These are phyloP conservation scores for Chirona hameri DNA, from an alignment of 2,888 invertebrate species.

Conservation along the genomic window DNA sequence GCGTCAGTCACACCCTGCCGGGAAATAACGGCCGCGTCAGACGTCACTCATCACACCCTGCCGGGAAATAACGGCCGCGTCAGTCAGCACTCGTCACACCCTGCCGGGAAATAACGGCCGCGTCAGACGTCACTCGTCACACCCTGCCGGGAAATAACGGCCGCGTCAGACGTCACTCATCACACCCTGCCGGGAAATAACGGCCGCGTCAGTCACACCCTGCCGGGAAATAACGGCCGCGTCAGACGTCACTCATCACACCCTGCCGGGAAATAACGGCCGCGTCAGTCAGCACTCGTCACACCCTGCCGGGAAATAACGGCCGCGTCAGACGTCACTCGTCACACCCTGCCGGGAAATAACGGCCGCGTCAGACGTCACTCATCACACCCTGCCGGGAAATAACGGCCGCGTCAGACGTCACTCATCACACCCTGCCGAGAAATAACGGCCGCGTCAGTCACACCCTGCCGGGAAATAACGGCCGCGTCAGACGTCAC, in stretches of 20 bases:
- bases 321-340: not conserved
- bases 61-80: not conserved
- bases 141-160: not conserved
- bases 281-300: not conserved
- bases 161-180: not conserved
- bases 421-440: constrained; percentile 23
- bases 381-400: not conserved
- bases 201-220: not conserved
- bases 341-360: not conserved
- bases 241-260: not conserved
- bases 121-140: not conserved
- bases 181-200: not conserved
- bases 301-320: not conserved
- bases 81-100: constrained; percentile 5
- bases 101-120: not conserved
- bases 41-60: constrained; percentile 23
- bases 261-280: not conserved
- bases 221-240: not conserved
- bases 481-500: not conserved
- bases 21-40: not conserved
- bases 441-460: not conserved
- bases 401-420: not conserved
- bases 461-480: not conserved
- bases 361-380: not conserved
- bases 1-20: not conserved